Evolutionary conservation across 2,113 vertebrate genomes (phyloP), one percentile per base, ranked within the genome.

Genomic region (Lichenostomus cassidix): DNA sequence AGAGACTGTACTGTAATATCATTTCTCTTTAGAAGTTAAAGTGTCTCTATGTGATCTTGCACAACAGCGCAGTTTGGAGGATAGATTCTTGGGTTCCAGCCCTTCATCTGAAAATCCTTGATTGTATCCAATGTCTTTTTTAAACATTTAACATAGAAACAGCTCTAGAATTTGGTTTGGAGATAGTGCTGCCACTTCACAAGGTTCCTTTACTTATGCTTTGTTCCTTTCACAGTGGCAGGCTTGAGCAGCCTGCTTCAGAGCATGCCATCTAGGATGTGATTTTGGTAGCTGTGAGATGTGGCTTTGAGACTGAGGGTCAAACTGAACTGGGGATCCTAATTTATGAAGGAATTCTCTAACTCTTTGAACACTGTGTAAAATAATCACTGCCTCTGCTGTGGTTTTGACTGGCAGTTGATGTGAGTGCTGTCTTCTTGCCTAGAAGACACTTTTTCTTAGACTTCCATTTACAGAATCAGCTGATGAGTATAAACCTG

Each of bases 191-290:
- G 62, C 24, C 7, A 47, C 7, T 53, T 83, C 65, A 58, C 19
- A 29, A 74, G 41, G 37, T 46, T 67, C 27, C 21, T 63, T 78
- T 56, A 21, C 49, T 77, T 68, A 24, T 0, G 0, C 29, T 74
- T 87, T 78, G 28, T 12, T 76, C 20, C 18, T 21, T 62, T 86
- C 15, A 20, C 13, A 33, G 31, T 9, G 27, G 27, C 37, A 59
- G 20, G 15, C 42, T 83, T 68, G 49, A 55, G 47, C 31, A 79
- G n/a, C 27, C 7, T 64, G 35, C 65, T 63, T 67, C 16, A 31
- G 15, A 42, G 29, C 1, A 0, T 47, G 15, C 24, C 47, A 64
- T 37, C 25, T 18, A 49, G n/a, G 42, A n/a, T 0, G 0, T 15
- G 68, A 35, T 59, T 84, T 56, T 16, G 18, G 28, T 12, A 83